These are phyloP conservation scores for Phalera bucephala DNA, from an alignment of 2,888 invertebrate genomes.

Conservation along the genomic window DNA sequence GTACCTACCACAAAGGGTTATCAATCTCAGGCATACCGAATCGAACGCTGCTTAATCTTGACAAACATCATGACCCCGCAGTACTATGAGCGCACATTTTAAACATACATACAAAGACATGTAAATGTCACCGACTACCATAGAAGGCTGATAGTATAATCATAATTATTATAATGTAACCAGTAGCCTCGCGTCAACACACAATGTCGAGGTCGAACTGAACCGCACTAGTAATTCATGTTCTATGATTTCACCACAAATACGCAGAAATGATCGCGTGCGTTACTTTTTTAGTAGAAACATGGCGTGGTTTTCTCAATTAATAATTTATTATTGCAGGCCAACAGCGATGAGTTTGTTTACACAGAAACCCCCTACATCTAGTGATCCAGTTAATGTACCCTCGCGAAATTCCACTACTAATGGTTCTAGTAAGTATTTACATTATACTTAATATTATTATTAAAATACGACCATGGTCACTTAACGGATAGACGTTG, in stretches of 20 bases:
- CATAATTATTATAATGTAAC: not conserved
- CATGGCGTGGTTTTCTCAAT: not conserved
- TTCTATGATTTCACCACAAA: not conserved
- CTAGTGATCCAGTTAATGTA: conserved; percentile 86
- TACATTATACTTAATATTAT: too few relatives aligned
- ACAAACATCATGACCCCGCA: too few relatives aligned
- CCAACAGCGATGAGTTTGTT: conserved; percentile 87
- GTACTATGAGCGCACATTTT: too few relatives aligned
- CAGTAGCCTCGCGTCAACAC: not conserved
- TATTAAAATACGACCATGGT: too few relatives aligned
- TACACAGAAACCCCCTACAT: conserved; percentile 79
- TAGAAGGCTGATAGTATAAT: too few relatives aligned
- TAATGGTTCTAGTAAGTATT: conserved; percentile 55
- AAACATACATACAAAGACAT: too few relatives aligned
- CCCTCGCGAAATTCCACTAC: conserved; percentile 64
- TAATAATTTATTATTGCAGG: conserved; percentile 46
- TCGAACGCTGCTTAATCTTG: too few relatives aligned
- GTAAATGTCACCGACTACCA: too few relatives aligned
- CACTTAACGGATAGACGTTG: too few relatives aligned
- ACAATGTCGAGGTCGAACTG: not conserved
- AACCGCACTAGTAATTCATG: not conserved
- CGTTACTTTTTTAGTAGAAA: not conserved
- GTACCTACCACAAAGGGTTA: too few relatives aligned
- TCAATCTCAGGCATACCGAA: too few relatives aligned
- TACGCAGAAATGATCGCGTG: not conserved